Base-by-base conservation (phyloP, 1,140 invertebrate genomes). In the Melitaea cinxia region DNA sequence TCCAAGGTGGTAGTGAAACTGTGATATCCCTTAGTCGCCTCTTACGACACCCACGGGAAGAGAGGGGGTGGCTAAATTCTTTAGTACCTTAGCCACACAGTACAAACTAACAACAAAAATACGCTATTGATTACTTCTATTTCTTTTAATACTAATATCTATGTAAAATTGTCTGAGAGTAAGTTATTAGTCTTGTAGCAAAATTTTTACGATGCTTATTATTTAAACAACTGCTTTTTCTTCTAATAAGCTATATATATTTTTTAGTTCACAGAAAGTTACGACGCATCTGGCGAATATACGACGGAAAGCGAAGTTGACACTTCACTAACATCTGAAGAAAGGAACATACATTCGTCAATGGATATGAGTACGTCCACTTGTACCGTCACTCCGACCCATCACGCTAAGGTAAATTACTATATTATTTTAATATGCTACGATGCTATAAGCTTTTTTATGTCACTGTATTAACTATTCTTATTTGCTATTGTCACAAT, bases 271-370 rank as follows among this genome's bases (percentile, higher is more conserved):
- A 82, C 85, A 39, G 82, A 92, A 75, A 91, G 85, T 80, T 98
- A 97, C 84, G 97, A 98, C 82, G 97, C 97, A 0, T 97, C 96
- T 68, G 95, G 96, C 17, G 97, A 98, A 91, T 96, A 96, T 63
- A 97, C 96, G 24, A 96, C 95, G 14, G 95, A 96, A 76, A 95
- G 95, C 45, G 94, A 95, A 73, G 93, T 94, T 30, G 94, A 95
- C 67, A 88, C 83, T 19, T 95, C 95, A 0, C 92, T 95, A 64
- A 94, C 94, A 1, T 96, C 95, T 0, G 95, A 96, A 72, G 95
- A 96, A 65, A 73, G 85, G 52, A 89, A 91, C 70, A 70, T 89
- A 30, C 88, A 89, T 65, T 89, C 86, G 5, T 89, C 88, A 0
- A 89, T 89, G 86, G 88, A 91, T 42, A 89, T 89, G 86, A 88